Conservation (phyloP, 2,888 invertebrate species). For the Sussaba pulchella region DNA sequence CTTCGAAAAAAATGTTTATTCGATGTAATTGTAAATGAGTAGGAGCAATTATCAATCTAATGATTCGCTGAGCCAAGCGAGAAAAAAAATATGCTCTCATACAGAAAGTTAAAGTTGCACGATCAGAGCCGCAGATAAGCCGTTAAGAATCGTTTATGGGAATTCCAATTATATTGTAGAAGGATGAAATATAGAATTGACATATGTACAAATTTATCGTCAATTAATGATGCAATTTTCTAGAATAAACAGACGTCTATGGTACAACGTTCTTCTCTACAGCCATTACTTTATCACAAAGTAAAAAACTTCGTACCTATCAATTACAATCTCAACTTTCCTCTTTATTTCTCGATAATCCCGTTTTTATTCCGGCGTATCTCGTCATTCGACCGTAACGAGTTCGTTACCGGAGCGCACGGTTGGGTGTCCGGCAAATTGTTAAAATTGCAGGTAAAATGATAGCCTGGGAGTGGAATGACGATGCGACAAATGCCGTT, state of each 20-base stretch:
- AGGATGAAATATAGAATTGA: too few species aligned
- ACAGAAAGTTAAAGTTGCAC: too few species aligned
- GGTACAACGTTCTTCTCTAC: too few species aligned
- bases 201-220: neutral
- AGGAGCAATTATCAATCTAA: too few species aligned
- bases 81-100: too few species aligned
- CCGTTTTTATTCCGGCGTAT: neutral
- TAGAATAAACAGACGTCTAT: neutral
- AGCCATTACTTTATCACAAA: neutral
- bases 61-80: too few species aligned
- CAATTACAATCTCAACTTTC: neutral
- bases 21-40: too few species aligned
- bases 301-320: neutral
- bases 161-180: too few species aligned
- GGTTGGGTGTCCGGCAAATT: neutral
- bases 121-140: too few species aligned
- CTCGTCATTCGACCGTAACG: neutral
- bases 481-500: constrained; percentile 17
- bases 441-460: constrained; percentile 12
- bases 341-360: neutral
- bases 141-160: too few species aligned
- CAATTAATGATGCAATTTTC: neutral
- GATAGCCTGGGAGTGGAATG: neutral
- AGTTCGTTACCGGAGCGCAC: constrained; percentile 5
- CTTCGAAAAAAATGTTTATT: too few species aligned